A percentile compares a stretch with the other conserved stretches of the same genome.
These are phyloP conservation scores for Cyanoderma ruficeps DNA, from an alignment of 2,113 vertebrate species.

Conservation along the genomic window DNA sequence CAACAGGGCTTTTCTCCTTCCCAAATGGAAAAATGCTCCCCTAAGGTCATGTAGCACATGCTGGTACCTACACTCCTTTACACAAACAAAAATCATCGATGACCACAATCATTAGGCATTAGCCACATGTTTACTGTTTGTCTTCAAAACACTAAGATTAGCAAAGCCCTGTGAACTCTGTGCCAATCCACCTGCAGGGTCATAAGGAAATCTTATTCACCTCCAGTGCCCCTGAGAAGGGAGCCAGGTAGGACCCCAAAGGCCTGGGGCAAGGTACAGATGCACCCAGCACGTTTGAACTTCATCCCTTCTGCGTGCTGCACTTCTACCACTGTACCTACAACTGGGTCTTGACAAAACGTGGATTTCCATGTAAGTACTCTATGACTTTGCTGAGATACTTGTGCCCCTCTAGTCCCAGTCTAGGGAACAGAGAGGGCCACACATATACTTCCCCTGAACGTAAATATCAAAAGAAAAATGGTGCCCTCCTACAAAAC, in stretches of 20 bases:
- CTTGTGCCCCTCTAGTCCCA: neutral
- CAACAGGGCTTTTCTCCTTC: neutral
- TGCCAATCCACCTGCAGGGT: neutral
- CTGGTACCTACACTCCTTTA: neutral
- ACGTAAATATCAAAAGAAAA: neutral
- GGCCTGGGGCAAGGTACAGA: neutral
- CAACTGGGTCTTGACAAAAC: neutral
- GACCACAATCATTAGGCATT: neutral
- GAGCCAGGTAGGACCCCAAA: neutral
- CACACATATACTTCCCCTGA: neutral
- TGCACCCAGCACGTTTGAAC: rapidly evolving
- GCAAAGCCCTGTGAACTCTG: neutral
- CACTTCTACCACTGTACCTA: neutral
- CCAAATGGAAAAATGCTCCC: neutral
- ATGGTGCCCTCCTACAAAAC: neutral
- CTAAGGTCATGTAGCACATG: neutral
- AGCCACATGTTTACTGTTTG: neutral
- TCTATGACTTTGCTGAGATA: neutral
- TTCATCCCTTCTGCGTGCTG: neutral
- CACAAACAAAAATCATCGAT: neutral
- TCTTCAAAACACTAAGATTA: neutral
- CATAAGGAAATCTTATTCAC: neutral
- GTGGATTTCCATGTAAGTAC: rapidly evolving
- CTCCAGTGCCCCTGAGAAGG: neutral
- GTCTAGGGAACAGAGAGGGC: neutral